Conservation (phyloP, 2,113 vertebrate genomes). For the Noturus placidus region DNA sequence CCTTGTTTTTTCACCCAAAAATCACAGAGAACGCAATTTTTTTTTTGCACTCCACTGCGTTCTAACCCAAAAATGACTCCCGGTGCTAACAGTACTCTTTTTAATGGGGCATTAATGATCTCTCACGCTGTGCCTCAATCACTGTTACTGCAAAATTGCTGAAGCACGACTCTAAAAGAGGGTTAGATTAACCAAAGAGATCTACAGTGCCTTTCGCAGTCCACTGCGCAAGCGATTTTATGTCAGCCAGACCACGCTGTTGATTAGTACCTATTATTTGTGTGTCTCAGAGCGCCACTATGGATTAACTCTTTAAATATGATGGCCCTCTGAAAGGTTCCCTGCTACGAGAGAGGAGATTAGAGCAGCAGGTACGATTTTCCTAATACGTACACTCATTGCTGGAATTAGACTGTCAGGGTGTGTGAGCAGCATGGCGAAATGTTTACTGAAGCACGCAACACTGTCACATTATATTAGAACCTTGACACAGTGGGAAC, state of each 20-base stretch:
- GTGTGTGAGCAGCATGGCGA: conserved; percentile 13
- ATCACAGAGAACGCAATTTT: not conserved
- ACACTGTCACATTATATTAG: conserved; percentile 42
- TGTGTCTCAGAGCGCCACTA: conserved; percentile 2
- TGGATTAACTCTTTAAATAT: conserved; percentile 10
- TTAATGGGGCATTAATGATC: not conserved
- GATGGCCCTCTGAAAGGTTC: not conserved
- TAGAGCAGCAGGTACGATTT: conserved; percentile 29
- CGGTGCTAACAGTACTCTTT: not conserved
- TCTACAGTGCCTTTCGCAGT: conserved; percentile 22
- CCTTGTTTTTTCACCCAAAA: not conserved
- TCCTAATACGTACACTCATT: not conserved
- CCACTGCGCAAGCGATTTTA: conserved; percentile 12
- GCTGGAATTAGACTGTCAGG: conserved; percentile 29
- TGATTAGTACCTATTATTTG: conserved; percentile 22
- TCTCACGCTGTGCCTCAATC: conserved; percentile 8
- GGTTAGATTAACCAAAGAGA: not conserved
- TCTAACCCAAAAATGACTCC: not conserved
- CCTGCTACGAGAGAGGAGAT: conserved; percentile 23
- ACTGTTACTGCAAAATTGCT: conserved; percentile 9
- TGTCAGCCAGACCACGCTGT: not conserved
- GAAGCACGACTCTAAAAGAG: not conserved
- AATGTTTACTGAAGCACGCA: conserved; percentile 46
- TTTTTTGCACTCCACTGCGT: not conserved
- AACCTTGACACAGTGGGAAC: conserved; percentile 3